phyloP scores from a whole-genome alignment of 2,888 invertebrate genomes.

The Hedya salicella region DNA sequence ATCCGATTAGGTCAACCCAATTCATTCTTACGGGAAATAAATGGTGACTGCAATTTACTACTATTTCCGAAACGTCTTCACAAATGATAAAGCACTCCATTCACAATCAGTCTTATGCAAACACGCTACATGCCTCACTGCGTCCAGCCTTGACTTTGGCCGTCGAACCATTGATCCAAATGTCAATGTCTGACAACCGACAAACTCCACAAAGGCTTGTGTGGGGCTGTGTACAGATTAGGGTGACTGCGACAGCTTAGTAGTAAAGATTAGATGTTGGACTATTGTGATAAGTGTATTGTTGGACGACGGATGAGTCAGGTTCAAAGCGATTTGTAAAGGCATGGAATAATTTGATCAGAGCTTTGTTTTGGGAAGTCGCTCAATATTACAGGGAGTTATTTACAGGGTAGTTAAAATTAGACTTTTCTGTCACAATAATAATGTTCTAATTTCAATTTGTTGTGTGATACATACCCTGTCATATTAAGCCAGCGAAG shows the following conservation, averaged over 20 bases:
- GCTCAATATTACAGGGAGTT: no score
- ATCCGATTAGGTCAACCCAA: no score
- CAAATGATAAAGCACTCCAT: conserved; percentile 19
- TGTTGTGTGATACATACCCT: no score
- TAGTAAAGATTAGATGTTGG: background rate
- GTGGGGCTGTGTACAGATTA: background rate
- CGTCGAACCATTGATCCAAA: conserved; percentile 29
- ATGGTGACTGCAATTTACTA: no score
- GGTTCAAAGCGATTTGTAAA: background rate
- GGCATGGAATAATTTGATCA: background rate
- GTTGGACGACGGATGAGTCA: background rate
- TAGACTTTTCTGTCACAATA: no score
- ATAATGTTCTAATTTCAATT: no score
- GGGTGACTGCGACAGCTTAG: background rate
- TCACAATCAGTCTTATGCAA: conserved; percentile 19
- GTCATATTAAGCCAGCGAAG: no score
- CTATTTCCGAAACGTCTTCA: background rate
- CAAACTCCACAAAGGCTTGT: background rate
- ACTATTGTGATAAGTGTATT: background rate
- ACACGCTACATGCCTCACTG: conserved; percentile 14
- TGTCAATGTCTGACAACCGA: conserved; percentile 13
- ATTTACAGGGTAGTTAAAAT: no score
- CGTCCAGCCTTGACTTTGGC: conserved; percentile 35
- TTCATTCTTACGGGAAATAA: no score
- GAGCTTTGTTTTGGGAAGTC: no score